A percentile compares a stretch with the other conserved stretches of the same genome.
Conservation (phyloP, 1,140 invertebrate species). For the Drosophila takahashii region DNA sequence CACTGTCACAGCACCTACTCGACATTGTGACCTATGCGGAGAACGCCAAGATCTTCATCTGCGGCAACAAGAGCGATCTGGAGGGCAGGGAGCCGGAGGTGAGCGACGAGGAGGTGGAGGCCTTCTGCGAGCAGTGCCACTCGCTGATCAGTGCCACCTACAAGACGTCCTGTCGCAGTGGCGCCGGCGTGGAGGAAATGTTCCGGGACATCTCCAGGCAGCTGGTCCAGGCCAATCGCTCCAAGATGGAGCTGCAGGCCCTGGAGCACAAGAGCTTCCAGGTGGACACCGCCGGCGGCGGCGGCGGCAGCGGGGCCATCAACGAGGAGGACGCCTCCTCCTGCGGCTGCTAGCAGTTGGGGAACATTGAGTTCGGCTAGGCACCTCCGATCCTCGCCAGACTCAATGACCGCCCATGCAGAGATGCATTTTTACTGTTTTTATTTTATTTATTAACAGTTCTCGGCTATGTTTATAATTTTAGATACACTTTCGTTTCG, state of each 20-base stretch:
- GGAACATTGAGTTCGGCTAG: conserved; percentile 83
- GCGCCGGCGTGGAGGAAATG: conserved; percentile 95
- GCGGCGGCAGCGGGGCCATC: conserved; percentile 85
- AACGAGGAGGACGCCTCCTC: conserved; percentile 85
- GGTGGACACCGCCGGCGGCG: conserved; percentile 86
- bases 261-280: conserved; percentile 92
- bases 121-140: conserved; percentile 96
- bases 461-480: conserved; percentile 63
- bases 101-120: conserved; percentile 94
- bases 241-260: conserved; percentile 92
- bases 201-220: conserved; percentile 94
- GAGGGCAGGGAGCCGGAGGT: conserved; percentile 89
- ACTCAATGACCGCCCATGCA: conserved; percentile 53
- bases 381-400: neutral
- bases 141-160: conserved; percentile 95
- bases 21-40: conserved; percentile 97
- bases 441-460: conserved; percentile 44
- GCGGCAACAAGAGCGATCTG: conserved; percentile 95
- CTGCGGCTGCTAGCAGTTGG: conserved; percentile 88
- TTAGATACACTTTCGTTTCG: conserved; percentile 60
- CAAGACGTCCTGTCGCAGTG: conserved; percentile 96
- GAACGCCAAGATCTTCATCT: conserved; percentile 96
- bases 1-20: conserved; percentile 94
- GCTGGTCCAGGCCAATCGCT: conserved; percentile 91
- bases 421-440: conserved; percentile 46